Evolutionary conservation across 1,140 invertebrate species (phyloP), one percentile per base, ranked within the genome.

Genomic region (Cydia strobilella): DNA sequence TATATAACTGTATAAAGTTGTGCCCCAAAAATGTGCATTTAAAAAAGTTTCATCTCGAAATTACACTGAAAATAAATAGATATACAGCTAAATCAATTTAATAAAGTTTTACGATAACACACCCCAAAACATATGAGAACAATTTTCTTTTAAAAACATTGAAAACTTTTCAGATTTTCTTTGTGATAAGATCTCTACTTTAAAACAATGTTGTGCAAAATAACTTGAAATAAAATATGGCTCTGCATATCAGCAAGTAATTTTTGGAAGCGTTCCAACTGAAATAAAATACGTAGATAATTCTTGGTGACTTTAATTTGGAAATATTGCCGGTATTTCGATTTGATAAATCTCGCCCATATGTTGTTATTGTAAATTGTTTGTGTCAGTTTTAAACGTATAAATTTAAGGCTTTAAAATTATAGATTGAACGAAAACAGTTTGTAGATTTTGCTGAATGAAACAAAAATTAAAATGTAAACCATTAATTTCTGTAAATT

Each of bases 321-420:
- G n/a, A 59, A 59, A 59, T 23, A 59, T 59, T 59, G 54, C 54
- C 54, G 18, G 54, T 59, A 23, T 59, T 23, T 23, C 18, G 18
- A 59, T 59, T 59, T 59, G 20, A n/a, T n/a, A 59, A 59, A 59
- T 59, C 54, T 59, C 20, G 18, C 54, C 54, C 54, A 59, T 59
- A 59, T 59, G 54, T 59, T 59, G 54, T 59, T 59, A 18, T 23
- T 20, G 20, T 23, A 59, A 59, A 59, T 59, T 59, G 54, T 59
- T 59, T 23, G 54, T 23, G 54, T 9, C 51, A 51, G 54, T 59
- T 59, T 59, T 23, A 1, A 59, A n/a, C 54, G 54, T 23, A 59
- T 59, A 59, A 59, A 59, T 59, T 59, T 18, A 12, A 59, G 20
- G 3, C 20, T 23, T 20, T 59, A 59, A 59, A 59, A 59, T 18